These are phyloP conservation scores for Mus caroli DNA, from an alignment of 2,797 vertebrate species.

Conservation along the genomic window DNA sequence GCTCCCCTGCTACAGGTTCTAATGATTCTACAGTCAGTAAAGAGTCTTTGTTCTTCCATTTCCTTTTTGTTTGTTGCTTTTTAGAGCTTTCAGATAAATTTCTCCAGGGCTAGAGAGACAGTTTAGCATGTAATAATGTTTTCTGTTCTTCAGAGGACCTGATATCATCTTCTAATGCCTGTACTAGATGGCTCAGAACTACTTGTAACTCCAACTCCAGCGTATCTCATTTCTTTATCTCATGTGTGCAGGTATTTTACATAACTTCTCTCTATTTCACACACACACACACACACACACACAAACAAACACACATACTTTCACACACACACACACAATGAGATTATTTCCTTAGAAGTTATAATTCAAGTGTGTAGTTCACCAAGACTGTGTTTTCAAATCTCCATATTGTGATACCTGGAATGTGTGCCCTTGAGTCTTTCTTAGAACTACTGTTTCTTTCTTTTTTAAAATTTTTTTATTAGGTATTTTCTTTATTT, in stretches of 20 bases:
- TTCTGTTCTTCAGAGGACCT: background rate
- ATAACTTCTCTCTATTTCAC: background rate
- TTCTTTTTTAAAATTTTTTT: too few relatives aligned
- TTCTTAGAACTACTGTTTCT: background rate
- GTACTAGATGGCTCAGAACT: background rate
- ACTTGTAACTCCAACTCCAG: background rate
- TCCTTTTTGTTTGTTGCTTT: background rate
- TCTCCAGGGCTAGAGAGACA: background rate
- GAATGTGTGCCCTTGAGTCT: background rate
- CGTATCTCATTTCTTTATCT: background rate
- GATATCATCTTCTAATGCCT: background rate
- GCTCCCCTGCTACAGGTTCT: background rate
- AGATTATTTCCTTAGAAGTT: background rate
- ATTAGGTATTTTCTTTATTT: too few relatives aligned
- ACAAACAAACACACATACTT: background rate
- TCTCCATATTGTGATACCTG: background rate
- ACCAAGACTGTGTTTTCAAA: background rate
- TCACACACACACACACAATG: background rate
- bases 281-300: background rate
- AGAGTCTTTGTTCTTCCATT: background rate
- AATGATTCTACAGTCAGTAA: background rate
- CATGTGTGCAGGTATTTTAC: background rate
- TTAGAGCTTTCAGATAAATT: background rate
- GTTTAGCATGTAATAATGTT: background rate
- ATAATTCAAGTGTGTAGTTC: background rate